phyloP scores from a whole-genome alignment of 2,888 invertebrate species.

The Apotomis turbidana region DNA sequence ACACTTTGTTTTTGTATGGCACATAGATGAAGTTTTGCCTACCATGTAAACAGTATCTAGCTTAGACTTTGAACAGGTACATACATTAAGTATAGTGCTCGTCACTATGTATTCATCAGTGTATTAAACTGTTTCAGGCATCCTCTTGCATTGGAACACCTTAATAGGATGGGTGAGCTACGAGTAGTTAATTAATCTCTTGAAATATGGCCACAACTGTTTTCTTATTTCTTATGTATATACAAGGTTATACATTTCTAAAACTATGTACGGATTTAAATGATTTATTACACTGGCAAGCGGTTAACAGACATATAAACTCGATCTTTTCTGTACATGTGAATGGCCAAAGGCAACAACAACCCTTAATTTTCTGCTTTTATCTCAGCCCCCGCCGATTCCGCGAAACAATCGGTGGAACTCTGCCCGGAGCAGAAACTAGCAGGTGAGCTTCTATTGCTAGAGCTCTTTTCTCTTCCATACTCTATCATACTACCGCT shows the following conservation, averaged over 20 bases:
- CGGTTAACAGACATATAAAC: neutral
- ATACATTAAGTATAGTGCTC: too few species aligned
- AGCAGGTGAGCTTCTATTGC: slow-evolving; percentile 76
- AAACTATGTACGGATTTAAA: slow-evolving; percentile 3
- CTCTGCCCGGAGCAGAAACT: slow-evolving; percentile 77
- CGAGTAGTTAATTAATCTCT: neutral
- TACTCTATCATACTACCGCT: slow-evolving; percentile 84
- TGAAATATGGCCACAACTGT: slow-evolving; percentile 20
- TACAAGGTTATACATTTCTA: neutral
- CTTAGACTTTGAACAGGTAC: too few species aligned
- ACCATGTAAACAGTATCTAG: too few species aligned
- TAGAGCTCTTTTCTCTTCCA: slow-evolving; percentile 60
- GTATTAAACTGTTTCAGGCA: neutral
- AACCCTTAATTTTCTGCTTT: slow-evolving; percentile 67
- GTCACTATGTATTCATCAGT: neutral
- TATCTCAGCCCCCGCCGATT: slow-evolving; percentile 69
- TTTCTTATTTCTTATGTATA: neutral
- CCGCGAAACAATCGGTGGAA: slow-evolving; percentile 74
- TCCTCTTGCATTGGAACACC: neutral
- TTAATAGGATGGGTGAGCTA: neutral
- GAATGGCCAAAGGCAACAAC: neutral
- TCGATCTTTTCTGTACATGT: neutral
- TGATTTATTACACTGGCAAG: slow-evolving; percentile 11
- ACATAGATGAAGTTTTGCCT: too few species aligned
- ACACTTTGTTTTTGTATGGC: too few species aligned